These are phyloP conservation scores for Drosophila mettleri DNA, from an alignment of 2,888 invertebrate species.

Conservation along the genomic window DNA sequence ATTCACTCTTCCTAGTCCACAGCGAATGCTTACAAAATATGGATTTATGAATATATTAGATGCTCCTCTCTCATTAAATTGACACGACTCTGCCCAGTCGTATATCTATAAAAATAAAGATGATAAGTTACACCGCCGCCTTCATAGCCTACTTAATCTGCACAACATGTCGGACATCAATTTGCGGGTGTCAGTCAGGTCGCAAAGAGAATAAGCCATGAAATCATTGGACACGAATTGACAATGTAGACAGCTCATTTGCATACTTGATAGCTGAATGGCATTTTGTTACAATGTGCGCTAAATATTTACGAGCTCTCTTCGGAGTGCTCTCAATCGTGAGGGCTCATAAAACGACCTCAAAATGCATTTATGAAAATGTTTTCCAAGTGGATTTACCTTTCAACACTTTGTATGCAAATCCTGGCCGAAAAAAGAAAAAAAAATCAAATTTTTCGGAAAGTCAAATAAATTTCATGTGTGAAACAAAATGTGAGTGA, in stretches of 20 bases:
- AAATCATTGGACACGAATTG: conserved; percentile 8
- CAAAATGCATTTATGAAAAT: conserved; percentile 10
- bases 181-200: neutral
- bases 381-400: conserved; percentile 26
- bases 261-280: conserved; percentile 17
- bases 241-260: conserved; percentile 39
- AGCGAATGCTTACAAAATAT: neutral
- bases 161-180: conserved; percentile 7
- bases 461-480: neutral
- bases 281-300: conserved; percentile 32
- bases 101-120: neutral
- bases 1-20: neutral
- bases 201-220: neutral
- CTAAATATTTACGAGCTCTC: conserved; percentile 17
- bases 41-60: too few relatives aligned
- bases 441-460: neutral
- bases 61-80: neutral
- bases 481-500: neutral
- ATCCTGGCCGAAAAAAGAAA: neutral
- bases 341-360: conserved; percentile 31
- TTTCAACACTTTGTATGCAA: conserved; percentile 33
- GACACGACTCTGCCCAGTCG: neutral
- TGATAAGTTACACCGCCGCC: neutral
- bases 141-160: neutral
- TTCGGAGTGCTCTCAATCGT: conserved; percentile 2